Base-by-base conservation (phyloP, 1,140 invertebrate genomes). In the Homarus americanus region DNA sequence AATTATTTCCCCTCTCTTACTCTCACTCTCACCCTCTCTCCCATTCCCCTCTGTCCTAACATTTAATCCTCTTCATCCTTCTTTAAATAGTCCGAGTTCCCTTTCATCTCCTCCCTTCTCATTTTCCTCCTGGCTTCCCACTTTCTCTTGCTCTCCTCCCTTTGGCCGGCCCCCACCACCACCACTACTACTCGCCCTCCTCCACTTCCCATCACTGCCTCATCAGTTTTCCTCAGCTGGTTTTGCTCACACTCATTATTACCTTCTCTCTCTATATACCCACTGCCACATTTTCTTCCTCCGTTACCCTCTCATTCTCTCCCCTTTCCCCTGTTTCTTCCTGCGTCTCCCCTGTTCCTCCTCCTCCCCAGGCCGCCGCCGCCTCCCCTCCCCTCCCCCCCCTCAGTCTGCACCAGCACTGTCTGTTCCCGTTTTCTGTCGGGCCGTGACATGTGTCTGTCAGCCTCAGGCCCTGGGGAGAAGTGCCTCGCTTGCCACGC, bases 381-480 rank as follows among this genome's bases (percentile, higher is more conserved):
- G 63, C 58, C 40, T 20, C 58, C 34, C 40, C 63, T 38, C 32
- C 44, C 80, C 32, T n/a, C 80, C 28, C 53, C 17, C 44, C 44
- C 44, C 44, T 49, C 44, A 49, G 44, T 49, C 78, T 40, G 28
- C 86, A 41, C 78, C 85, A 78, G 87, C 75, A 89, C 79, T 89
- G 87, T 89, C 86, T 88, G 86, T 88, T 82, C 87, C 76, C 87
- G 87, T 89, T 89, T 89, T 89, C 87, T 89, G 87, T 89, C 72
- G 87, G 87, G 78, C 87, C 87, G 87, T 89, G 87, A 89, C 87
- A 89, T 89, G 87, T 89, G 87, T 89, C 87, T 89, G 87, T 89
- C 87, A 89, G 87, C 87, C 87, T 89, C 87, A 89, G 87, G 87
- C 87, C 87, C 75, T 89, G 49, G 87, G 66, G 87, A 89, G 87